Percentiles rank a stretch among this genome's conserved stretches.
Evolutionary conservation across 2,888 invertebrate species (phyloP).

Genomic region (Eurytoma californica): DNA sequence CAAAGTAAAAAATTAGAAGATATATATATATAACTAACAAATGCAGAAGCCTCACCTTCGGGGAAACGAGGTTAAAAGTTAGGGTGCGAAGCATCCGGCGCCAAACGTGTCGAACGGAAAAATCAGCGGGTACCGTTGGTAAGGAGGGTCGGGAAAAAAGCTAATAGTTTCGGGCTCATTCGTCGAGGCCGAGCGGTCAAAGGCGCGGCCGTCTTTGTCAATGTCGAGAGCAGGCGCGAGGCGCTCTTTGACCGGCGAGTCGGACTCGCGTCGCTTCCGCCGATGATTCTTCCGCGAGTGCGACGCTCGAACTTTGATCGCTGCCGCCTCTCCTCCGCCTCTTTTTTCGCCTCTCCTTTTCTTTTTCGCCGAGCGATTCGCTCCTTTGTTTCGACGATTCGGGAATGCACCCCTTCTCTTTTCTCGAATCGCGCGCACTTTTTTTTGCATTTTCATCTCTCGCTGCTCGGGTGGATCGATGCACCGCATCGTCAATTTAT

Average conservation of each 20-base stretch:
- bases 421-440: neutral
- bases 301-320: conserved; percentile 2
- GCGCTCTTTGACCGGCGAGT: conserved; percentile 30
- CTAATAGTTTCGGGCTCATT: conserved; percentile 36
- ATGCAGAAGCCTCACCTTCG: no score
- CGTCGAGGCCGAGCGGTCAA: conserved; percentile 41
- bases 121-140: neutral
- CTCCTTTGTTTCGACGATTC: no score
- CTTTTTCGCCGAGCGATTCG: neutral
- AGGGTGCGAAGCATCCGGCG: no score
- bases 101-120: neutral
- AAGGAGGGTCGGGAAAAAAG: neutral
- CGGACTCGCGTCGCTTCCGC: conserved; percentile 4
- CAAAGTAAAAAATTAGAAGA: no score
- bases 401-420: no score
- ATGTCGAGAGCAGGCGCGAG: conserved; percentile 15
- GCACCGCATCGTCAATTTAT: no score
- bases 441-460: neutral
- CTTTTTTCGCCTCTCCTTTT: neutral
- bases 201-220: conserved; percentile 31
- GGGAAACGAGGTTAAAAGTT: no score
- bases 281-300: conserved; percentile 14
- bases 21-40: no score
- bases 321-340: neutral
- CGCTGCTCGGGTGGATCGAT: no score